phyloP scores from a whole-genome alignment of 2,888 invertebrate species.

The Xestobium rufovillosum region DNA sequence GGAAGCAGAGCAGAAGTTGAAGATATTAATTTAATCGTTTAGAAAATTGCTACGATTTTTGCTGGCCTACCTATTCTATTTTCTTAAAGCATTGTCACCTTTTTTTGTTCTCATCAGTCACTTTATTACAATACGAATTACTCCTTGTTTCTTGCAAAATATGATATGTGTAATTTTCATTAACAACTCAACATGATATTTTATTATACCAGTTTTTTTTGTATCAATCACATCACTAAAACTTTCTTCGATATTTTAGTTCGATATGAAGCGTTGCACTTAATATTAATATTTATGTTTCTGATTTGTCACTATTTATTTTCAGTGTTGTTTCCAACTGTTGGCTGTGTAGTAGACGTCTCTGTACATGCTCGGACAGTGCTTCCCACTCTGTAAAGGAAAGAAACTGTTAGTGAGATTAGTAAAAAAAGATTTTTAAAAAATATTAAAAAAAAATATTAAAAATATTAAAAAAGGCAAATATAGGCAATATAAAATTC shows the following conservation, averaged over 20 bases:
- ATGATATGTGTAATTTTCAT: conserved; percentile 37
- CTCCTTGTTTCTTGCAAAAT: conserved; percentile 32
- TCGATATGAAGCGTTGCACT: conserved; percentile 18
- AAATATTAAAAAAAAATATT: no score
- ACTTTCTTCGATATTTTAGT: no score
- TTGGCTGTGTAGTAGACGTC: conserved; percentile 90
- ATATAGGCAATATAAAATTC: no score
- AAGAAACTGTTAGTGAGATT: conserved; percentile 21
- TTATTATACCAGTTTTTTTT: conserved; percentile 22
- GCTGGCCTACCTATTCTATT: conserved; percentile 19
- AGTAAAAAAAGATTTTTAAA: no score
- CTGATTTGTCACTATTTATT: conserved; percentile 11
- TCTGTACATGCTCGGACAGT: conserved; percentile 87
- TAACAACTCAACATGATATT: conserved; percentile 15
- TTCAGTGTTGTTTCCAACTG: conserved; percentile 79
- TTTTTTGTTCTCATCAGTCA: conserved; percentile 31
- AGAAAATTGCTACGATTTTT: no score
- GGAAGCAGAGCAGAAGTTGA: no score
- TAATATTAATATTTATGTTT: no score
- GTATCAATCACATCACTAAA: conserved; percentile 30
- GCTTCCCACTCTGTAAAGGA: conserved; percentile 65
- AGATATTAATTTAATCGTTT: no score
- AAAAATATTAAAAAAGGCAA: no score
- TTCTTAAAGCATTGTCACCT: conserved; percentile 33
- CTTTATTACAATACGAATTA: conserved; percentile 25